Base-by-base conservation (phyloP, 2,888 invertebrate genomes). In the Chloromyia formosa region DNA sequence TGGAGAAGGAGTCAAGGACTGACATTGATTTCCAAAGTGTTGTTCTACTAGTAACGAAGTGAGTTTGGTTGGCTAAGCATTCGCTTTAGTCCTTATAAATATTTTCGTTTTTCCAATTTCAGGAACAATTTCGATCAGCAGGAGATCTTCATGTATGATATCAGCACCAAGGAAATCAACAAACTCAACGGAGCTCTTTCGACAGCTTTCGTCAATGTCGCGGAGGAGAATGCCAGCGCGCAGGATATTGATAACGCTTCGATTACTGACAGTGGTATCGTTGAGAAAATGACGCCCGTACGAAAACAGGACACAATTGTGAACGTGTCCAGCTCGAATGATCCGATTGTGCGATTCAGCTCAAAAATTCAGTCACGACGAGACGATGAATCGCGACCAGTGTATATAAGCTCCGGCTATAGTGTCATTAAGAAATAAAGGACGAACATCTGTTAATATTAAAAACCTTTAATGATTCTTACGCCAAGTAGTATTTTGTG, bases 91-190 rank as follows among this genome's bases (percentile, higher is more conserved):
- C n/a, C 7, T 7, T 64, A 10, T 2, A 27, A 61, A 14, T 27
- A 27, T 23, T 23, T 49, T n/a, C 49, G 3, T 49, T 49, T 49
- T 12, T 35, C 7, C 58, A 60, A 35, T 74, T 27, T 1, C 74
- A 85, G 84, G 75, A 79, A 83, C 68, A 77, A 80, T 23, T 79
- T 80, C 0, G 87, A 87, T 61, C 90, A 90, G 75, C 91, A 91
- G 81, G 94, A 94, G 86, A 94, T 95, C 80, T 95, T 90, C 85
- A 94, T 95, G 94, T 94, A 94, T 83, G 94, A 95, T 82, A 90
- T 94, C 60, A 86, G 88, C 76, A 90, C 92, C 2, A 89, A 92
- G 80, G 89, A 88, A 54, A 92, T 94, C 1, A 94, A 90, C 83
- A 93, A 92, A 84, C 86, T 95, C 22, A 90, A 89, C 78, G 94